Base-by-base conservation (phyloP, 2,797 vertebrate genomes). In the Setipinna tenuifilis region DNA sequence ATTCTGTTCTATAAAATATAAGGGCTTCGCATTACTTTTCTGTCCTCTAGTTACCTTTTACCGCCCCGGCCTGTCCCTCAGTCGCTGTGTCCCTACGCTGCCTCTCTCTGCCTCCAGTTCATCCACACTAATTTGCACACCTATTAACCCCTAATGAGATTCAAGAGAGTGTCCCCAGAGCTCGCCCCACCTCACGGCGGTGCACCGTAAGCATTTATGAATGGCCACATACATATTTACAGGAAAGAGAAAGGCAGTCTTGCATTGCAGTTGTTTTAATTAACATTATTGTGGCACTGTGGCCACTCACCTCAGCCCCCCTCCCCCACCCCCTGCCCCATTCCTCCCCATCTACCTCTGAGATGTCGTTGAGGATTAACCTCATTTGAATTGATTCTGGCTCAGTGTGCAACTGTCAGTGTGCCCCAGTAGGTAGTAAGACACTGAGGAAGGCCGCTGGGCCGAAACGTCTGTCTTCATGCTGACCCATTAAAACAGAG, bases 251-350 rank as follows among this genome's bases (percentile, higher is more conserved):
- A 54, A 54, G 14, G 50, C 5, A 41, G 35, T 41, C 35, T 41
- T 41, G 35, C n/a, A n/a, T n/a, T 41, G 35, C 35, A 68, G 19
- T 65, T 65, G 28, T 65, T 78, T 78, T 78, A 78, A 78, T 78
- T 78, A 78, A 44, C 50, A 54, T 5, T 19, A 41, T n/a, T 6
- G 17, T 19, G 14, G 6, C 50, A 54, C 9, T 41, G 35, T 2
- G 2, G 2, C 14, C 50, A 54, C 50, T 54, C 14, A n/a, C 50
- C 50, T 9, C 50, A 10, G 2, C 1, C 35, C 14, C 14, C 50
- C 50, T 54, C 50, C 2, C 50, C 50, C 50, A 48, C 31, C 6
- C 21, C 16, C 31, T 14, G 19, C 28, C 4, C 68, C 12, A 19
- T 41, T 31, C 68, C 35, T 17, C 41, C 68, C 16, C 14, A 41